These are phyloP conservation scores for Xenus cinereus DNA, from an alignment of 2,113 vertebrate species.

Conservation along the genomic window DNA sequence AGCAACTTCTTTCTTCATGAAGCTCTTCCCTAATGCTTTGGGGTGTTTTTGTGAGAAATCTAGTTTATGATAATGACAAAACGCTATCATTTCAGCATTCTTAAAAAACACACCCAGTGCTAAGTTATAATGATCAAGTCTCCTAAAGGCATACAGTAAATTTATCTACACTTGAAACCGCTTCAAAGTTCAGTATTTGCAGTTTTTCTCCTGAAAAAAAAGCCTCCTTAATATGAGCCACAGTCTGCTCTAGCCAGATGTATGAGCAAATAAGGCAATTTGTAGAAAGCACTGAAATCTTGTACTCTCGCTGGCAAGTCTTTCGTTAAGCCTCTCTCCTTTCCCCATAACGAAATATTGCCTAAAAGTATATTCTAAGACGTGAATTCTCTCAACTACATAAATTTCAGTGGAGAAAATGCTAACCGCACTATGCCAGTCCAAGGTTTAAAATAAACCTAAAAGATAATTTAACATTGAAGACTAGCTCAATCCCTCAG, in stretches of 20 bases:
- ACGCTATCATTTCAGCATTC: neutral
- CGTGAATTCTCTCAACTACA: neutral
- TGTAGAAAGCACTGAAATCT: neutral
- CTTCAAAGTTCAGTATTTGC: neutral
- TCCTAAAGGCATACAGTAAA: neutral
- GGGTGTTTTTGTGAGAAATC: neutral
- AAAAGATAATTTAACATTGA: neutral
- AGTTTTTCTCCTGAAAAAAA: conserved; percentile 6
- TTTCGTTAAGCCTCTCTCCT: neutral
- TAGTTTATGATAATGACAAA: neutral
- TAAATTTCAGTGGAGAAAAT: neutral
- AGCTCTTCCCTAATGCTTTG: neutral
- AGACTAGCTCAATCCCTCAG: neutral
- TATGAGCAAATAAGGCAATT: neutral
- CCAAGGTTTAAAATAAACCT: neutral
- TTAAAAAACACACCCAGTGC: neutral
- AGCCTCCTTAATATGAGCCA: neutral
- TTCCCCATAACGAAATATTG: neutral
- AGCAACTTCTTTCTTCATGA: neutral
- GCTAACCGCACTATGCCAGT: neutral
- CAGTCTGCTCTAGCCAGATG: neutral
- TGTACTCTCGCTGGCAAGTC: neutral
- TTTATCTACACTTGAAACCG: neutral
- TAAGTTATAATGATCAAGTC: neutral
- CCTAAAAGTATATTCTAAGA: neutral